Evolutionary conservation across 2,888 invertebrate genomes (phyloP), one percentile per base, ranked within the genome.

Genomic region (Drosophila picticornis): DNA sequence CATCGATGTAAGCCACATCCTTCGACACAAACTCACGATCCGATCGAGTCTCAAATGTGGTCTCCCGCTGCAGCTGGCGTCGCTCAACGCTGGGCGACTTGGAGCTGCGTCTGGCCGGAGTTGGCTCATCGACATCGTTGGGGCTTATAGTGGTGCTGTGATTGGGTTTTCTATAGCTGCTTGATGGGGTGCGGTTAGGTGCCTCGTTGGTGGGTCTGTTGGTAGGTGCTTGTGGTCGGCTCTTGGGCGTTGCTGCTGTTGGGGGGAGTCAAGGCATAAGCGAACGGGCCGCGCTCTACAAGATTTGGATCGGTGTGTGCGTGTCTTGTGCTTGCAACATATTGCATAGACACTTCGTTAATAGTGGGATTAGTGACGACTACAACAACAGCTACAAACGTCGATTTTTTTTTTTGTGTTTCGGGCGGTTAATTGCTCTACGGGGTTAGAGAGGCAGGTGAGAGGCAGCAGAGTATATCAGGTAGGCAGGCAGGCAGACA

Each of bases 11-110:
- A 27, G 72, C 19, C 11, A 75, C 32, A 59, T 76, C 64, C 11
- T 74, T 80, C 1, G 85, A 72, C 36, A 61, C 31, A 27, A 75
- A 72, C 10, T 57, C 59, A n/a, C 76, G 83, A 36, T 85, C 62
- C 22, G 62, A 53, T 9, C 52, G 52, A 36, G 58, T 82, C 62
- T 91, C 91, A 48, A 91, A 88, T 27, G 84, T 89, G 4, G 83
- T 83, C 63, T 92, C 89, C 48, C 90, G 83, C 68, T 81, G 76
- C 55, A 88, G 79, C 48, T 84, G 80, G 50, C 84, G 88, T 79
- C 84, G 82, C 58, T 89, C 90, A 64, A 83, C 74, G 70, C 73
- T 87, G 4, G 84, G 81, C 34, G 86, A 79, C 61, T 87, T 87
- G 53, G 89, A 81, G 60, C 74, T 89, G 22, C 81, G 81, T 52